These are phyloP conservation scores for Psilopsiagon aymara DNA, from an alignment of 2,113 vertebrate species.

Conservation along the genomic window DNA sequence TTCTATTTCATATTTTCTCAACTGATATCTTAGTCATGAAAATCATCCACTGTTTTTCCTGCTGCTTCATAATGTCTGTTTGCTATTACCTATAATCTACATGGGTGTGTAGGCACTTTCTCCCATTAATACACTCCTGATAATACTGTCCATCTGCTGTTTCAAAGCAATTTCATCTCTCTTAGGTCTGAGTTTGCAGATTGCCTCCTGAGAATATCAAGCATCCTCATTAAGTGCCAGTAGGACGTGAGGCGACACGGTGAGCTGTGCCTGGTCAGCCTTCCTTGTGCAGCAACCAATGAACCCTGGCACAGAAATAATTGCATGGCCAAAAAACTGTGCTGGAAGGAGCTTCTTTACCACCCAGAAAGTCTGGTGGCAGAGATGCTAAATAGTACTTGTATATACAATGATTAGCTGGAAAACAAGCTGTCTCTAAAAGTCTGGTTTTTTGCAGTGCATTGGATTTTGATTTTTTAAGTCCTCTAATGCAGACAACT, in stretches of 20 bases:
- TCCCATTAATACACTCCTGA: conserved; percentile 42
- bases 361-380: neutral
- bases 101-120: neutral
- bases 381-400: neutral
- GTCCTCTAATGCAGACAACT: neutral
- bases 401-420: neutral
- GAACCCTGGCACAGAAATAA: neutral
- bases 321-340: neutral
- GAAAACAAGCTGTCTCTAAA: neutral
- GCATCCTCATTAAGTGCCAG: neutral
- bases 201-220: neutral
- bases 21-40: neutral
- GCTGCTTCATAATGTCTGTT: neutral
- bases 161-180: conserved; percentile 28
- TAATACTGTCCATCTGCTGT: neutral
- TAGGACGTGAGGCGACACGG: neutral
- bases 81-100: neutral
- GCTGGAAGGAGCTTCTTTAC: neutral
- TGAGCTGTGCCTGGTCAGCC: neutral
- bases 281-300: rapidly evolving
- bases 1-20: neutral
- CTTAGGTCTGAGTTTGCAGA: neutral
- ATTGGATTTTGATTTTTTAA: neutral
- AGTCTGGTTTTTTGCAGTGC: neutral
- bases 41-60: neutral